Percentiles rank a stretch among this genome's conserved stretches.
phyloP scores from a whole-genome alignment of 92 coral and sea anemone species.

The Zoanthus sociatus region DNA sequence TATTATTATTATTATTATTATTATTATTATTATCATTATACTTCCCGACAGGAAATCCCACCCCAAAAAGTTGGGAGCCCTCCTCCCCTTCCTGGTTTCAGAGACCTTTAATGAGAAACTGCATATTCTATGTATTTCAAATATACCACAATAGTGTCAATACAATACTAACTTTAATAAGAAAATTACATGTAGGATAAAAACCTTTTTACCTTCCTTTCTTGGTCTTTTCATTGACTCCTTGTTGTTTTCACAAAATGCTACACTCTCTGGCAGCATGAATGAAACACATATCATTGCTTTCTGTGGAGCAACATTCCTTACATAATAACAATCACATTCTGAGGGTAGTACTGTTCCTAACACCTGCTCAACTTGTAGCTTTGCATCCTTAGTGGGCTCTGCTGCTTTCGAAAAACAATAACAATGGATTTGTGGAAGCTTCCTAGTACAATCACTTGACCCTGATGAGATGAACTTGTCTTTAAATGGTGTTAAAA shows the following conservation, averaged over 20 bases:
- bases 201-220: slow-evolving; percentile 64
- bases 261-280: slow-evolving; percentile 73
- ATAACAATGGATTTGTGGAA: slow-evolving; percentile 95
- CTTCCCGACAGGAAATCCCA: too few relatives aligned
- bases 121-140: background rate
- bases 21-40: too few relatives aligned
- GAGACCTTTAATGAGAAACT: background rate
- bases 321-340: slow-evolving; percentile 75
- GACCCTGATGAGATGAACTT: slow-evolving; percentile 22
- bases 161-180: background rate
- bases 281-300: slow-evolving; percentile 97
- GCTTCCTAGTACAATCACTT: background rate
- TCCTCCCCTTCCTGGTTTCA: too few relatives aligned
- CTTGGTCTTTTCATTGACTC: slow-evolving; percentile 45
- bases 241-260: slow-evolving; percentile 44
- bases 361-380: slow-evolving; percentile 78
- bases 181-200: background rate
- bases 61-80: too few relatives aligned
- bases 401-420: slow-evolving; percentile 91
- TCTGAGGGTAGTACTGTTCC: slow-evolving; percentile 58
- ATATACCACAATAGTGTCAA: background rate
- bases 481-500: slow-evolving; percentile 60
- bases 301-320: slow-evolving; percentile 98
- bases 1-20: too few relatives aligned
- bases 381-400: slow-evolving; percentile 74